Evolutionary conservation across 1,140 invertebrate genomes (phyloP).

Genomic region (Zaprionus vittiger): DNA sequence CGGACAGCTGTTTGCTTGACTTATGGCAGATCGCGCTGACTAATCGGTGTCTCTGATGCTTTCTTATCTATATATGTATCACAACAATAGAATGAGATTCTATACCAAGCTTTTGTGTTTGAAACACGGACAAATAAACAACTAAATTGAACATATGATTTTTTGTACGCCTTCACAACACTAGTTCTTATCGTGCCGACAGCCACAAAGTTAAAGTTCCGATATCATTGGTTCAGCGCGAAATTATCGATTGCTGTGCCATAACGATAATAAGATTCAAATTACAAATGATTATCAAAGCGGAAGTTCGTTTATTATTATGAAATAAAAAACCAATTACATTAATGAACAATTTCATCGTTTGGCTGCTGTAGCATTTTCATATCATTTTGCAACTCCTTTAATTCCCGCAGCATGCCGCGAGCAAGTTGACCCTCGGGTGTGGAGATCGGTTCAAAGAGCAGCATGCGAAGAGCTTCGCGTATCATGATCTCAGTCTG

Average conservation of each 20-base stretch:
- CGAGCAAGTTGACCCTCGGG: constrained; percentile 89
- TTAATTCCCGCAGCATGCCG: constrained; percentile 88
- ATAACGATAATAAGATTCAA: constrained; percentile 15
- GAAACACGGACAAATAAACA: constrained; percentile 6
- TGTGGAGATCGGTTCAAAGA: constrained; percentile 89
- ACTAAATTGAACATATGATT: constrained; percentile 19
- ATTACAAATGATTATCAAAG: background rate
- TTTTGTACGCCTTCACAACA: background rate
- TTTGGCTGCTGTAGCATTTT: constrained; percentile 55
- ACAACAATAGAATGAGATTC: constrained; percentile 18
- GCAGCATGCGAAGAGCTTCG: constrained; percentile 87
- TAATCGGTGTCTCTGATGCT: background rate
- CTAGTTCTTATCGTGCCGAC: constrained; percentile 1
- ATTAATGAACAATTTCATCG: constrained; percentile 52
- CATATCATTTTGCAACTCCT: constrained; percentile 86
- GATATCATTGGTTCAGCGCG: background rate
- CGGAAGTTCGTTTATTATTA: background rate
- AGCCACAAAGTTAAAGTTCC: constrained; percentile 16
- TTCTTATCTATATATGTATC: background rate
- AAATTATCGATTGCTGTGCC: constrained; percentile 7
- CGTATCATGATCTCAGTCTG: constrained; percentile 87
- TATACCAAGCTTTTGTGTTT: constrained; percentile 10
- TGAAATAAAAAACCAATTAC: background rate
- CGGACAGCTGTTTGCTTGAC: constrained; percentile 24
- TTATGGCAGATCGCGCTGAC: background rate